Percentiles rank a stretch among this genome's conserved stretches.
phyloP scores from a whole-genome alignment of 1,140 invertebrate genomes.

The Macrostomum lignano region DNA sequence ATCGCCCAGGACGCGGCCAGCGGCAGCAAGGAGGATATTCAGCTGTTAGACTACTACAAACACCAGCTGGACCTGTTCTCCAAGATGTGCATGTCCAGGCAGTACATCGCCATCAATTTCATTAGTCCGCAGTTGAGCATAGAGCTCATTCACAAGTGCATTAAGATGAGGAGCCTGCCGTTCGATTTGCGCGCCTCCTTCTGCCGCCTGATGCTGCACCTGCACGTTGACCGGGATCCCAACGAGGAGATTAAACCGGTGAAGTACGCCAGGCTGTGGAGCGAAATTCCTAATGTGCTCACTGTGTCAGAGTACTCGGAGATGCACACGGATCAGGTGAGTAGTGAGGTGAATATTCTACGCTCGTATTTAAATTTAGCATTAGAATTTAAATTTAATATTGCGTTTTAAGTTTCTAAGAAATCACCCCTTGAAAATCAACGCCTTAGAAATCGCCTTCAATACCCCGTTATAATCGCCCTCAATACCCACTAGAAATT shows the following conservation, averaged over 20 bases:
- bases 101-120: constrained; percentile 79
- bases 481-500: too few relatives aligned
- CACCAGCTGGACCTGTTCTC: constrained; percentile 93
- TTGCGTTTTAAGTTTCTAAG: too few relatives aligned
- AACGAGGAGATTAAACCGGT: constrained; percentile 89
- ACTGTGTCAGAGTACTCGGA: too few relatives aligned
- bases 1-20: neutral
- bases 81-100: constrained; percentile 92
- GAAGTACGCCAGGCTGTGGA: constrained; percentile 88
- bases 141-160: constrained; percentile 84
- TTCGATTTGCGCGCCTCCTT: constrained; percentile 84
- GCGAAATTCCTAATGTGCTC: constrained; percentile 66
- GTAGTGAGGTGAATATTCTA: too few relatives aligned
- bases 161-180: constrained; percentile 66
- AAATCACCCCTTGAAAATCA: too few relatives aligned
- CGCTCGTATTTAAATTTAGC: too few relatives aligned
- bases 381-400: too few relatives aligned
- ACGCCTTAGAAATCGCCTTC: too few relatives aligned
- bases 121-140: constrained; percentile 68
- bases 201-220: constrained; percentile 79
- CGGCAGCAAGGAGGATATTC: neutral
- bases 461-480: too few relatives aligned
- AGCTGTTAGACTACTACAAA: constrained; percentile 17
- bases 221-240: constrained; percentile 88
- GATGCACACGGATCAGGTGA: too few relatives aligned